Conservation (phyloP, 2,888 invertebrate species). For the Cosmorhoe ocellata region DNA sequence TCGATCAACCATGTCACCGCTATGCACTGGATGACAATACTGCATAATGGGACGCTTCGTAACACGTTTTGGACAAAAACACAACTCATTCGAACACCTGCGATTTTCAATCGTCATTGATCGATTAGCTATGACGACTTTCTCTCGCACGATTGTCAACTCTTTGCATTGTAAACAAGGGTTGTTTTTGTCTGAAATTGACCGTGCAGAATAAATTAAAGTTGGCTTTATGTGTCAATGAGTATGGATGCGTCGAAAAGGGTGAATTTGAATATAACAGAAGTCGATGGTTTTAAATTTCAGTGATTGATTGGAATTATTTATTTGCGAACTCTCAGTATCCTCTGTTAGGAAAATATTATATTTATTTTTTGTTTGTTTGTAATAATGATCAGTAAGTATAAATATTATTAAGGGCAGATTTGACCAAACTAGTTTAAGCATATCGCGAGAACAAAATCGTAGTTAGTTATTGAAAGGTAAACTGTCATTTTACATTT, state of each 20-base stretch:
- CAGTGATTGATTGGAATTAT: slow-evolving; percentile 32
- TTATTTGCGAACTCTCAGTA: background rate
- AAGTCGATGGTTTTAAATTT: slow-evolving; percentile 43
- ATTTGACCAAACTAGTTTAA: too few relatives aligned
- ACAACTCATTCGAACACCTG: slow-evolving; percentile 77
- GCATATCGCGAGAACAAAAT: too few relatives aligned
- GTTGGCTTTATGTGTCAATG: slow-evolving; percentile 37
- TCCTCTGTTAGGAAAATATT: background rate
- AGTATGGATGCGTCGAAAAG: slow-evolving; percentile 37
- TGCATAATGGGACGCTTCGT: slow-evolving; percentile 38
- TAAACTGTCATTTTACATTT: too few relatives aligned
- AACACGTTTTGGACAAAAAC: slow-evolving; percentile 54
- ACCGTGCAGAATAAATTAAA: slow-evolving; percentile 19
- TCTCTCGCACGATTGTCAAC: slow-evolving; percentile 16
- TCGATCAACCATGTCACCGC: slow-evolving; percentile 8
- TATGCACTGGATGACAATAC: slow-evolving; percentile 50
- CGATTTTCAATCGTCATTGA: slow-evolving; percentile 72
- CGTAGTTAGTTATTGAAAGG: too few relatives aligned
- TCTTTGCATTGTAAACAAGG: slow-evolving; percentile 12
- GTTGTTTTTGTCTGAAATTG: background rate
- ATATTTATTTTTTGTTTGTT: too few relatives aligned
- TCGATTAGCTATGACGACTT: slow-evolving; percentile 61
- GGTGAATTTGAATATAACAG: slow-evolving; percentile 38
- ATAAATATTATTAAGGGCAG: too few relatives aligned
- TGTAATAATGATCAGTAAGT: too few relatives aligned